These are phyloP conservation scores for Forbesichthys papilliferus DNA, from an alignment of 2,113 vertebrate genomes.

Conservation along the genomic window DNA sequence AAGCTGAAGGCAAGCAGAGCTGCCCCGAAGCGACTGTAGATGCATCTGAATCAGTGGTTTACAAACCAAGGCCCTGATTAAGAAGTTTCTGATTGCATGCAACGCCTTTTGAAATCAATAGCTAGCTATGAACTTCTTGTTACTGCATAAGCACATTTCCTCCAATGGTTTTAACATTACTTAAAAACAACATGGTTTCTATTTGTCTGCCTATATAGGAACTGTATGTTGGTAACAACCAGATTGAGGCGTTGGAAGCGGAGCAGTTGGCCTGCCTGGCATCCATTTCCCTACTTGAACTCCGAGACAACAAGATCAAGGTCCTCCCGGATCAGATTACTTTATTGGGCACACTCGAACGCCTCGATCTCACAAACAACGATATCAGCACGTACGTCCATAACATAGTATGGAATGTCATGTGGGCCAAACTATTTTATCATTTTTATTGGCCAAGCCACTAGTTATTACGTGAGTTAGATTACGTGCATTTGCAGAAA, in stretches of 20 bases:
- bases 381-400: conserved; percentile 85
- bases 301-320: conserved; percentile 93
- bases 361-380: conserved; percentile 94
- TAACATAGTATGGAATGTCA: no score
- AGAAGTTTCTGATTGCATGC: background rate
- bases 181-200: background rate
- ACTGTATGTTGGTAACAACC: conserved; percentile 92
- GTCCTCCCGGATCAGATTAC: conserved; percentile 85
- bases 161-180: no score
- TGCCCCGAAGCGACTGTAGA: background rate
- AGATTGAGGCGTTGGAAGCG: conserved; percentile 80
- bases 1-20: conserved; percentile 82
- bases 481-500: background rate
- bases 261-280: conserved; percentile 83
- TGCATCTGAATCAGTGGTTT: background rate
- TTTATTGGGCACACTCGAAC: conserved; percentile 82
- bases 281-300: conserved; percentile 85
- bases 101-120: background rate
- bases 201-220: conserved; percentile 75
- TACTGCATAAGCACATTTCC: no score
- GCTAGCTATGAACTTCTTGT: background rate
- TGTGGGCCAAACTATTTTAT: background rate
- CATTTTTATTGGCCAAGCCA: no score
- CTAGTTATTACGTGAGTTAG: no score
- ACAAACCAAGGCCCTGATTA: no score